Evolutionary conservation across 2,888 invertebrate genomes (phyloP).

Genomic region (Luperina nickerlii): DNA sequence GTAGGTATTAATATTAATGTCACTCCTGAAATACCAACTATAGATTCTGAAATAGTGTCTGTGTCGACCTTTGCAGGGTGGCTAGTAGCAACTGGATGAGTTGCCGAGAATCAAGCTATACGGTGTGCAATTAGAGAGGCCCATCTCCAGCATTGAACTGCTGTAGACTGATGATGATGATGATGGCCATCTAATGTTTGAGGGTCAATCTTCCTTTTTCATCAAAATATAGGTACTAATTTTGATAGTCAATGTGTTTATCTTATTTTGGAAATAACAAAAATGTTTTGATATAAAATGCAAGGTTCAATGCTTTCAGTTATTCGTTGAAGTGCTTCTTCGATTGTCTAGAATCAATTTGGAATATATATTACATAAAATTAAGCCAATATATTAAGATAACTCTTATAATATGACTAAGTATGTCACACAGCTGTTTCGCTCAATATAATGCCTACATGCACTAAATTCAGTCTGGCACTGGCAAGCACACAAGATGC

Average conservation of each 20-base stretch:
- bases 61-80: background rate
- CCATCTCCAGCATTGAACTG: background rate
- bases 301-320: background rate
- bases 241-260: background rate
- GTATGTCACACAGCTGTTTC: conserved; percentile 41
- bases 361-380: background rate
- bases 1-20: background rate
- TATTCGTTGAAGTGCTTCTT: background rate
- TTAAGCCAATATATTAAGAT: background rate
- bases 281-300: background rate
- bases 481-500: conserved; percentile 29
- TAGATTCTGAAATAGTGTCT: background rate
- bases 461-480: conserved; percentile 7
- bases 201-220: background rate
- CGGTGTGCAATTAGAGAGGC: background rate
- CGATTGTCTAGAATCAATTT: background rate
- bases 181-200: background rate
- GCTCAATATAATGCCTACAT: conserved; percentile 17
- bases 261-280: background rate
- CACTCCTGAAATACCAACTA: background rate
- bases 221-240: background rate
- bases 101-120: background rate
- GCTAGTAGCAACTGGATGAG: background rate
- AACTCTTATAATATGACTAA: background rate
- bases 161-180: background rate